Base-by-base conservation (phyloP, 37 sponge, comb jelly and placozoan species). In the Chondrilla cf. caribensis region DNA sequence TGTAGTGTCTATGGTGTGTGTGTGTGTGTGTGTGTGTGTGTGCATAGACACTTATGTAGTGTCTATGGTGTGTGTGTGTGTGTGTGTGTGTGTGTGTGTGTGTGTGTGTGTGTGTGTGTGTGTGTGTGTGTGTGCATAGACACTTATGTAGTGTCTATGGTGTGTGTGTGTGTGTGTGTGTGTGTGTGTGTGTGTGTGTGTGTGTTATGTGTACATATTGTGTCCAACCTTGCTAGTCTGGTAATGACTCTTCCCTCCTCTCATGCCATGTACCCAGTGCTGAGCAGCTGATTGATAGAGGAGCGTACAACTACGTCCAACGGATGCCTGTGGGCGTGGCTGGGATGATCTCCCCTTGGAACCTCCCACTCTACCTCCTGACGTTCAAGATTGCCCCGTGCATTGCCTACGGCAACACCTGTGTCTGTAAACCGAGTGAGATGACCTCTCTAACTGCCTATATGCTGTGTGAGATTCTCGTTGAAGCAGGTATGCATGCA, bases 301-400 rank as follows among this genome's bases (percentile, higher is more conserved):
- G 75, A 25, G 91, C 89, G 38, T 86, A 88, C 33, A 95, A 93
- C 79, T 95, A 95, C 79, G 87, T 88, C 31, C 81, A 75, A 37
- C 84, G 85, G 3, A 58, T 84, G n/a, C 96, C 96, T 26, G 79
- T 86, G 76, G 96, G 96, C 36, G 96, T 95, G 73, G 96, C 89
- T 7, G 96, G 93, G 4, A 86, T 93, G n/a, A 95, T 95, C 24
- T 92, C 86, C n/a, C 96, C 96, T 2, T 95, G 96, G 96, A 95
- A 95, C 76, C 91, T 95, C 11, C 96, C 96, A 0, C 70, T 90
- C 26, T 95, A 95, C 77, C 81, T 95, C 42, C 82, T 95, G 42
- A 73, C 91, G 28, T 95, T 95, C 80, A 95, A 95, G 87, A 84
- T 95, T 35, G 96, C 96, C 43, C 96, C 96, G 0, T 93, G 90